Conservation (phyloP, 2,797 vertebrate species). For the Sebastes kiyomatsui region DNA sequence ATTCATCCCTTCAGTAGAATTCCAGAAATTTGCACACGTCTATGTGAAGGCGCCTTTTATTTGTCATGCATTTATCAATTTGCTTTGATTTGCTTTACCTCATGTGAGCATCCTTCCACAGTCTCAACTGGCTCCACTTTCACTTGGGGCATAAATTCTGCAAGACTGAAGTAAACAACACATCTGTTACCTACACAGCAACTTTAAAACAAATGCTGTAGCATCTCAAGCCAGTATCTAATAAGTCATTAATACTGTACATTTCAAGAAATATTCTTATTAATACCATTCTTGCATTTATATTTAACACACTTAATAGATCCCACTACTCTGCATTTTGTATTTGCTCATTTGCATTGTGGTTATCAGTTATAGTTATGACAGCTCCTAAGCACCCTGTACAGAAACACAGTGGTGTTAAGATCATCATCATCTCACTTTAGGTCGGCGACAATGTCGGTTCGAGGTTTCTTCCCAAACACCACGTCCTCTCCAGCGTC, state of each 20-base stretch:
- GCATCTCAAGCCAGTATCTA: not conserved
- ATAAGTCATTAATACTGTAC: too few relatives aligned
- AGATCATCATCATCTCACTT: constrained; percentile 81
- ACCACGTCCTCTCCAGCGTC: constrained; percentile 82
- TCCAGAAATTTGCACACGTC: not conserved
- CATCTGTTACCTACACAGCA: not conserved
- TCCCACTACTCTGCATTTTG: too few relatives aligned
- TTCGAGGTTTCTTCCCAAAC: constrained; percentile 87
- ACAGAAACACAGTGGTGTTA: not conserved
- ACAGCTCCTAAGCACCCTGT: not conserved
- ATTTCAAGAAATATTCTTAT: too few relatives aligned
- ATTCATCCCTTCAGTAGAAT: not conserved
- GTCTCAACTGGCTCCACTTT: constrained; percentile 95
- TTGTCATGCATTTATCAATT: not conserved
- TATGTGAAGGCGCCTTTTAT: not conserved
- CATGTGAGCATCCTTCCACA: constrained; percentile 95
- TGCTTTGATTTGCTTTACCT: constrained; percentile 77
- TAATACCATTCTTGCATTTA: too few relatives aligned
- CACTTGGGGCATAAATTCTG: constrained; percentile 95
- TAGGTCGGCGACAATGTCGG: constrained; percentile 84
- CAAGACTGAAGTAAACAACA: constrained; percentile 79
- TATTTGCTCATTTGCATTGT: too few relatives aligned
- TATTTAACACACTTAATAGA: too few relatives aligned
- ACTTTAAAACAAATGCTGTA: not conserved
- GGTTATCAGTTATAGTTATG: not conserved